A percentile compares a stretch with the other conserved stretches of the same genome.
Evolutionary conservation across 2,113 vertebrate species (phyloP).

Genomic region (Fulmarus glacialis): DNA sequence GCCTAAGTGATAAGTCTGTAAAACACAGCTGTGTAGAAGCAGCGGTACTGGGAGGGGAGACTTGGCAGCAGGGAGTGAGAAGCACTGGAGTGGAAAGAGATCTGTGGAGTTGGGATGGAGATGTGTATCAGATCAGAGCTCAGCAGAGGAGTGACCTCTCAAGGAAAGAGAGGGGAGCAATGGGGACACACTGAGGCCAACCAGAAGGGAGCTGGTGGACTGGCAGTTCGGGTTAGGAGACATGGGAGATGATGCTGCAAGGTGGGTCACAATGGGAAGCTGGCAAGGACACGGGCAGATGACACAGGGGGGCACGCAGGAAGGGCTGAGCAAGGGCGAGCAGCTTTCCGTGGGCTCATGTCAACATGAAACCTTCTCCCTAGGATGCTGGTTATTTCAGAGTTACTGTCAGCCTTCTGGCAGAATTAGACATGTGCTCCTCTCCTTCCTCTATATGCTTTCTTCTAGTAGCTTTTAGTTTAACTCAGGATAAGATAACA

Average conservation of each 20-base stretch:
- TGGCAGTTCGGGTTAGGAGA: background rate
- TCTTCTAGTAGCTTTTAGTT: background rate
- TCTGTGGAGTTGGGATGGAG: background rate
- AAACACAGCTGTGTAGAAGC: background rate
- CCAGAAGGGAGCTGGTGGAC: background rate
- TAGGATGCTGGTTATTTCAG: background rate
- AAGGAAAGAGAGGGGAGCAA: background rate
- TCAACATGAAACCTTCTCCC: background rate
- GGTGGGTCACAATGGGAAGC: background rate
- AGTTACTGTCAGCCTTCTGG: background rate
- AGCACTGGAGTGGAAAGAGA: background rate
- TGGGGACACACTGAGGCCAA: rapidly evolving
- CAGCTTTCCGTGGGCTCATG: background rate
- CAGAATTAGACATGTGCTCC: background rate
- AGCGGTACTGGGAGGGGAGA: background rate
- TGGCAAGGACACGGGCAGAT: background rate
- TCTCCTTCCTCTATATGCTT: background rate
- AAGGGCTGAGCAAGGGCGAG: background rate
- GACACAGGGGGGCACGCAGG: rapidly evolving
- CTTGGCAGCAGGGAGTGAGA: background rate
- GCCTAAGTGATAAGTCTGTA: background rate
- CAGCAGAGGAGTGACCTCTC: background rate
- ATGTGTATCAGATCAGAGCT: background rate
- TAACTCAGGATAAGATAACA: background rate
- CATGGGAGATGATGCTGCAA: background rate